Percentiles rank a stretch among this genome's conserved stretches.
Conservation (phyloP, 2,888 invertebrate genomes). For the Euproctis similis region DNA sequence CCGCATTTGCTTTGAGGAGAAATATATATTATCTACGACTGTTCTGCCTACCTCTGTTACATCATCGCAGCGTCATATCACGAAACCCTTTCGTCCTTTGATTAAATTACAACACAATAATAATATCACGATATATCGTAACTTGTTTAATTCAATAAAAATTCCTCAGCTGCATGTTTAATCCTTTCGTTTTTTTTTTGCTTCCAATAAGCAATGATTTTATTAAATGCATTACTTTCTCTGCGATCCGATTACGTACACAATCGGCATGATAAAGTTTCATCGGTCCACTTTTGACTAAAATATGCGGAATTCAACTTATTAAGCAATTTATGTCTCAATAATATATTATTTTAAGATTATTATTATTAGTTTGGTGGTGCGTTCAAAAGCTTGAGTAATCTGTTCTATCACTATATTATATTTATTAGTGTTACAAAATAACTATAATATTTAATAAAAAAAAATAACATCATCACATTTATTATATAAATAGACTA, state of each 20-base stretch:
- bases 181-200: constrained; percentile 59
- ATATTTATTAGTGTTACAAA: too few species aligned
- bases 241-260: constrained; percentile 56
- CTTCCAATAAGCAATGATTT: constrained; percentile 35
- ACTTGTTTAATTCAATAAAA: constrained; percentile 54
- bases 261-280: constrained; percentile 42
- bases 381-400: too few species aligned
- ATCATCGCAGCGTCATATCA: constrained; percentile 28
- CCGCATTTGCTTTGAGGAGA: too few species aligned
- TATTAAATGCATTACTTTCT: constrained; percentile 64
- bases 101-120: constrained; percentile 40
- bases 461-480: too few species aligned
- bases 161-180: constrained; percentile 60
- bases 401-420: too few species aligned
- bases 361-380: too few species aligned
- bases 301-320: constrained; percentile 35
- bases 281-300: constrained; percentile 34
- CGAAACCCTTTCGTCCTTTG: constrained; percentile 38
- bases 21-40: too few species aligned
- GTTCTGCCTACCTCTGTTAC: constrained; percentile 23
- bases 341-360: too few species aligned
- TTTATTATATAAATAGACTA: too few species aligned
- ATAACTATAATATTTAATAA: too few species aligned
- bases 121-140: constrained; percentile 31
- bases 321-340: constrained; percentile 10